Evolutionary conservation across 1,140 invertebrate genomes (phyloP).

Genomic region (Leptinotarsa undecemlineata): DNA sequence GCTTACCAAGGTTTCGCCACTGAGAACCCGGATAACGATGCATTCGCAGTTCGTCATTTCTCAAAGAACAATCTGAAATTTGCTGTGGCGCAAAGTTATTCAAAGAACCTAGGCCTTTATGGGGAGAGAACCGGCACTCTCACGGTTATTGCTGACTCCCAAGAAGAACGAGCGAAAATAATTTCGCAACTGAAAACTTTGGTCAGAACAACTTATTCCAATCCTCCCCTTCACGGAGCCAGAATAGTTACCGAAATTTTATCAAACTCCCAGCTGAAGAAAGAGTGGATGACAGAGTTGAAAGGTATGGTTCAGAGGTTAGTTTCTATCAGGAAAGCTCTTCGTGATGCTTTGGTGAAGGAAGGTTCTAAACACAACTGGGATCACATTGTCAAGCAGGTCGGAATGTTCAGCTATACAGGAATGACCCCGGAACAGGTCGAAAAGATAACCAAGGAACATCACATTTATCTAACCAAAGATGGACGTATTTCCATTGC

Average conservation of each 20-base stretch:
- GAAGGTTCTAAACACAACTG: slow-evolving; percentile 97
- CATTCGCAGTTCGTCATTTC: slow-evolving; percentile 66
- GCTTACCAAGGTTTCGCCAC: slow-evolving; percentile 98
- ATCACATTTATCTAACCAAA: slow-evolving; percentile 94
- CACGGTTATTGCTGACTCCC: slow-evolving; percentile 54
- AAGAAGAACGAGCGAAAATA: slow-evolving; percentile 81
- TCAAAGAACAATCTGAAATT: slow-evolving; percentile 88
- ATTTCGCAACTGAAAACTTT: slow-evolving; percentile 96
- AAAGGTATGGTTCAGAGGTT: slow-evolving; percentile 93
- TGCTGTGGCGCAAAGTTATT: slow-evolving; percentile 91
- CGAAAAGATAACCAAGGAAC: slow-evolving; percentile 86
- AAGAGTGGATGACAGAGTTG: slow-evolving; percentile 28
- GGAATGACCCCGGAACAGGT: slow-evolving; percentile 65
- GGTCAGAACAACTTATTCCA: slow-evolving; percentile 95
- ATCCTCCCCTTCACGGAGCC: slow-evolving; percentile 94
- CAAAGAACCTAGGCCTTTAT: slow-evolving; percentile 95
- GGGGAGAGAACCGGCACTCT: slow-evolving; percentile 94
- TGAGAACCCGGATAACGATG: slow-evolving; percentile 91
- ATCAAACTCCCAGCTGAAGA: slow-evolving; percentile 67
- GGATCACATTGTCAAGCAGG: slow-evolving; percentile 98
- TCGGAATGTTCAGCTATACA: slow-evolving; percentile 99
- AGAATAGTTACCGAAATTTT: slow-evolving; percentile 86
- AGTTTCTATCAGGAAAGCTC: slow-evolving; percentile 78
- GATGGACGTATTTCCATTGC: slow-evolving; percentile 98
- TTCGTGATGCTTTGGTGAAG: slow-evolving; percentile 78